Conservation (phyloP, 2,888 invertebrate genomes). For the Thalpophila matura region DNA sequence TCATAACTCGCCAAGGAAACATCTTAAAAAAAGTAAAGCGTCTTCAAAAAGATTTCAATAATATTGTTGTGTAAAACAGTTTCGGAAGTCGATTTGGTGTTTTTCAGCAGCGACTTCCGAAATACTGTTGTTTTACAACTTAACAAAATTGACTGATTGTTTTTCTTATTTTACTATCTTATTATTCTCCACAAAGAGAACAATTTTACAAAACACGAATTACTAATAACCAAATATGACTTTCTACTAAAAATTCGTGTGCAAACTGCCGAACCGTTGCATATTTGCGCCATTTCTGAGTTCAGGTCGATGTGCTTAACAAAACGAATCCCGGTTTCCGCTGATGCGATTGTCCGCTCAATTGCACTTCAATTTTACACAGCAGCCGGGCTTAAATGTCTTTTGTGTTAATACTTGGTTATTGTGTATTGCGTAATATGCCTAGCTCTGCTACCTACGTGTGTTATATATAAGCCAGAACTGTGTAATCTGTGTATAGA, state of each 20-base stretch:
- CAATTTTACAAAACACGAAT: too few species aligned
- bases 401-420: slow-evolving; percentile 43
- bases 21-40: too few species aligned
- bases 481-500: not conserved
- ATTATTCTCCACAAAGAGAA: too few species aligned
- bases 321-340: slow-evolving; percentile 54
- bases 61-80: too few species aligned
- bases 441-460: slow-evolving; percentile 2
- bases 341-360: slow-evolving; percentile 59
- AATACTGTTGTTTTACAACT: too few species aligned
- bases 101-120: too few species aligned
- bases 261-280: slow-evolving; percentile 28
- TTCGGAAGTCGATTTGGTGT: too few species aligned
- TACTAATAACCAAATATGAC: not conserved
- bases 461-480: not conserved
- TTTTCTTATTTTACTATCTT: too few species aligned
- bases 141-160: too few species aligned
- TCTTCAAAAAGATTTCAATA: too few species aligned
- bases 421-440: slow-evolving; percentile 41
- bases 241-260: not conserved
- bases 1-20: too few species aligned
- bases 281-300: slow-evolving; percentile 29
- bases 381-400: slow-evolving; percentile 51
- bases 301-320: slow-evolving; percentile 43
- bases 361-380: slow-evolving; percentile 60